A percentile compares a stretch with the other conserved stretches of the same genome.
Conservation (phyloP, 2,797 vertebrate genomes). For the Tangara arthus region DNA sequence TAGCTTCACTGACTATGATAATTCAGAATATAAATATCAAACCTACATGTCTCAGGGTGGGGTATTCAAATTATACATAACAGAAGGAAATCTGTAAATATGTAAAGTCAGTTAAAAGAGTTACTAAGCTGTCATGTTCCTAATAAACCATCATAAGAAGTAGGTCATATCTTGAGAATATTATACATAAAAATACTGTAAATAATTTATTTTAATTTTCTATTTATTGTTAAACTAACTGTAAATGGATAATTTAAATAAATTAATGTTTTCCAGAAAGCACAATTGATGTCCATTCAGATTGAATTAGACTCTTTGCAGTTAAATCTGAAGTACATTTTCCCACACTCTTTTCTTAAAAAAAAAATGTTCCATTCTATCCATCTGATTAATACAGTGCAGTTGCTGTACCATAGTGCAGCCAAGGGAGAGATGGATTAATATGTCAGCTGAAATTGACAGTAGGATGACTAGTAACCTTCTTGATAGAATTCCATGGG, state of each 20-base stretch:
- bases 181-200: background rate
- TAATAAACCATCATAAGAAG: background rate
- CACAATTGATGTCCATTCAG: background rate
- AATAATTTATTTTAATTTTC: background rate
- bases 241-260: background rate
- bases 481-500: slow-evolving; percentile 52
- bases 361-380: background rate
- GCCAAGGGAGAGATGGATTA: slow-evolving; percentile 70
- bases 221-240: background rate
- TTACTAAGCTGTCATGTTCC: background rate
- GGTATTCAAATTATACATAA: background rate
- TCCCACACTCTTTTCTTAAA: slow-evolving; percentile 7
- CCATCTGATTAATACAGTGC: slow-evolving; percentile 54
- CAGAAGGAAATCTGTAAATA: background rate
- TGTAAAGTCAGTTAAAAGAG: background rate
- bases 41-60: background rate
- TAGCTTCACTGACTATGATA: background rate
- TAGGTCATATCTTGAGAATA: background rate
- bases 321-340: slow-evolving; percentile 27
- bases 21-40: background rate
- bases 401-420: slow-evolving; percentile 33
- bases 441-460: slow-evolving; percentile 72
- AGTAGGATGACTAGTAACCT: slow-evolving; percentile 51
- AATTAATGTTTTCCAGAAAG: background rate
- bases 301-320: slow-evolving; percentile 2